Conservation (phyloP, 2,797 vertebrate species). For the Zalophus californianus region DNA sequence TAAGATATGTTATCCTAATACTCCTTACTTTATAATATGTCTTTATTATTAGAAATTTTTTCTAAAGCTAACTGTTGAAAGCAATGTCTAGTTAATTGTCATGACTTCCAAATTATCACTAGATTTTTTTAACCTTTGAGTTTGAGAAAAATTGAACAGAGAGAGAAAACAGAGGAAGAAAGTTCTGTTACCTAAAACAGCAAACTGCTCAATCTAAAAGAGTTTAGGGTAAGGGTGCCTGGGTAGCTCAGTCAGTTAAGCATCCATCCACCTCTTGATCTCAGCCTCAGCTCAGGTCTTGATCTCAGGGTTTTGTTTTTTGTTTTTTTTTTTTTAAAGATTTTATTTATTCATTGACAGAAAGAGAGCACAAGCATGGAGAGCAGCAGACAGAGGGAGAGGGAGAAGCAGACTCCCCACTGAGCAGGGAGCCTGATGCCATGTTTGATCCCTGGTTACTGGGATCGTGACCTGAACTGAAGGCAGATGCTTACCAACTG, state of each 20-base stretch:
- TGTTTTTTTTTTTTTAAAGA: no score
- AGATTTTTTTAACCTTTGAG: neutral
- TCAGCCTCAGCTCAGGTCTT: neutral
- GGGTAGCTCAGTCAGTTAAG: neutral
- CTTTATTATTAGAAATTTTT: neutral
- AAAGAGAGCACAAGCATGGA: no score
- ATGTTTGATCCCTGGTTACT: no score
- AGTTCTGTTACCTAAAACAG: neutral
- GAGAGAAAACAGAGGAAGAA: neutral
- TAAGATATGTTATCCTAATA: neutral
- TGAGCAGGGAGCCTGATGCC: no score
- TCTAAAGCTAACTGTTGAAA: neutral
- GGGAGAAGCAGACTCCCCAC: no score
- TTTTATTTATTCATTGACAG: no score
- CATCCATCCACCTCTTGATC: neutral
- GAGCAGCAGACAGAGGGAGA: no score
- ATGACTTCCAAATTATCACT: neutral
- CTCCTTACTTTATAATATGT: neutral
- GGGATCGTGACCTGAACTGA: no score
- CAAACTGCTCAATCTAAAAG: neutral
- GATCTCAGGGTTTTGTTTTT: neutral
- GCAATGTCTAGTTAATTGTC: neutral
- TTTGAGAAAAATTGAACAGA: neutral
- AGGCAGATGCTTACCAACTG: no score
- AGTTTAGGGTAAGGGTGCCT: neutral